Evolutionary conservation across 2,888 invertebrate genomes (phyloP).

Genomic region (Pollenia amentaria): DNA sequence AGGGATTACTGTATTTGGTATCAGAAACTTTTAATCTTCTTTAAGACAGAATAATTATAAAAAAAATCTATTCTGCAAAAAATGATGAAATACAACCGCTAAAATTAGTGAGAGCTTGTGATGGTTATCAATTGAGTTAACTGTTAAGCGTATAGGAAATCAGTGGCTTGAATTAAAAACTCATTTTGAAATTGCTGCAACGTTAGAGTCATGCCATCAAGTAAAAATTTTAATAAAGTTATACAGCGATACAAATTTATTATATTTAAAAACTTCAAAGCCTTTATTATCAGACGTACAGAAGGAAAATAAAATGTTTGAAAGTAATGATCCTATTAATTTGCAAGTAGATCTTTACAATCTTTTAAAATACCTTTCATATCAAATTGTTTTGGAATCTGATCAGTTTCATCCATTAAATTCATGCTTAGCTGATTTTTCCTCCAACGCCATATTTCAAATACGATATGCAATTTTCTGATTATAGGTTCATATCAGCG

Average conservation of each 20-base stretch:
- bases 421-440: neutral
- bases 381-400: neutral
- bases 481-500: no score
- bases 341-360: neutral
- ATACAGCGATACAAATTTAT: slow-evolving; percentile 1
- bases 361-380: neutral
- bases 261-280: slow-evolving; percentile 10
- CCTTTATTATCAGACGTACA: slow-evolving; percentile 6
- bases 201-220: slow-evolving; percentile 18
- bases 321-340: neutral
- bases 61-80: slow-evolving; percentile 25
- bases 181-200: slow-evolving; percentile 27
- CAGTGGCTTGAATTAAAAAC: slow-evolving; percentile 32
- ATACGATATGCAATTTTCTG: no score
- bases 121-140: slow-evolving; percentile 20
- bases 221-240: slow-evolving; percentile 26
- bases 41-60: slow-evolving; percentile 39
- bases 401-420: neutral
- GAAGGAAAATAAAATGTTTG: slow-evolving; percentile 5
- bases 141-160: slow-evolving; percentile 6
- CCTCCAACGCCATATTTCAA: neutral
- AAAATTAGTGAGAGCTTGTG: slow-evolving; percentile 42
- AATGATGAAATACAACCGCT: slow-evolving; percentile 38
- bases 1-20: no score
- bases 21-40: no score